Evolutionary conservation across 2,113 vertebrate genomes (phyloP).

Genomic region (Datnioides undecimradiatus): DNA sequence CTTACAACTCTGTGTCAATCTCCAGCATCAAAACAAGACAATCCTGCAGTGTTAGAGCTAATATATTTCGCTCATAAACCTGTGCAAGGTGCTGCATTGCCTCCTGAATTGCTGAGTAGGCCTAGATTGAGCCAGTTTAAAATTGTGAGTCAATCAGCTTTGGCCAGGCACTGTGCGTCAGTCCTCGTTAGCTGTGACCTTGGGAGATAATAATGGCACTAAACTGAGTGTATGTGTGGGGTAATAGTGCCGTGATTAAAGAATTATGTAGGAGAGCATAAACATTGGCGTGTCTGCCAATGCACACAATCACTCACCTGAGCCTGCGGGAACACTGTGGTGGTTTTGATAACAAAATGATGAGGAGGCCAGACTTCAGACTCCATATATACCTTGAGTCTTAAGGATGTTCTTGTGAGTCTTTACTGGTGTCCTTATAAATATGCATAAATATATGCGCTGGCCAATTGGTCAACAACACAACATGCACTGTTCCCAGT

Average conservation of each 20-base stretch:
- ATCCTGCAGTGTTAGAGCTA: constrained; percentile 43
- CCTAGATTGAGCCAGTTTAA: constrained; percentile 70
- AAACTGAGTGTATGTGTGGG: constrained; percentile 73
- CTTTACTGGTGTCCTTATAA: constrained; percentile 22
- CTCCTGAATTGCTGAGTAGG: constrained; percentile 78
- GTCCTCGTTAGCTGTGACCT: constrained; percentile 84
- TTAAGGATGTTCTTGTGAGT: neutral
- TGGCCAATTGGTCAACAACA: constrained; percentile 24
- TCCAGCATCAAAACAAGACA: constrained; percentile 34
- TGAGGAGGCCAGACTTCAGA: constrained; percentile 11
- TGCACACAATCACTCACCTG: constrained; percentile 48
- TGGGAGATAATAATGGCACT: constrained; percentile 83
- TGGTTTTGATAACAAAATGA: constrained; percentile 43
- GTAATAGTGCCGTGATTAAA: constrained; percentile 82
- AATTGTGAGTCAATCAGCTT: constrained; percentile 80
- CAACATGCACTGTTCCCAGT: constrained; percentile 16
- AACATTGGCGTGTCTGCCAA: constrained; percentile 69
- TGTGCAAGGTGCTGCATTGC: constrained; percentile 42
- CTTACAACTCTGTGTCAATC: constrained; percentile 28
- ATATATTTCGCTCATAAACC: constrained; percentile 69
- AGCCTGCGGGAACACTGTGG: constrained; percentile 40
- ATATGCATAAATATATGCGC: constrained; percentile 2
- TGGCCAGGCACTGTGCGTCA: constrained; percentile 69
- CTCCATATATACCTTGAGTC: constrained; percentile 9
- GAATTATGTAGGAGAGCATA: constrained; percentile 77